Evolutionary conservation across 2,797 vertebrate species (phyloP).

Genomic region (Galaxias olidus): DNA sequence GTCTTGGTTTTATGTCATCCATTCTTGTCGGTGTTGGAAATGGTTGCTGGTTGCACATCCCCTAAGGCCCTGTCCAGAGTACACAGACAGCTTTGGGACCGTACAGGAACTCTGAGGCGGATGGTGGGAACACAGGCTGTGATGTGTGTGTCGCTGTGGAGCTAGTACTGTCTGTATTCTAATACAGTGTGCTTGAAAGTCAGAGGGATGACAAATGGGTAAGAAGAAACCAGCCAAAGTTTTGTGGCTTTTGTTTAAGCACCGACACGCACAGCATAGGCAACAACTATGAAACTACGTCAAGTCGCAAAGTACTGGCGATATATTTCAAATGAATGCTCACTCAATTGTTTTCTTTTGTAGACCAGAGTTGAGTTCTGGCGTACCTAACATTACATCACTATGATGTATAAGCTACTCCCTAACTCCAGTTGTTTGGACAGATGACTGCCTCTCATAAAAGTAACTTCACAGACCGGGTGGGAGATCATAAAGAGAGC

Average conservation of each 20-base stretch:
- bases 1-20: conserved; percentile 14
- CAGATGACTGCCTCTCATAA: conserved; percentile 64
- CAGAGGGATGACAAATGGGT: too few species aligned
- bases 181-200: too few species aligned
- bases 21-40: conserved; percentile 29
- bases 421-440: conserved; percentile 65
- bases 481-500: conserved; percentile 25
- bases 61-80: conserved; percentile 2
- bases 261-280: too few species aligned
- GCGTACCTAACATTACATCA: conserved; percentile 60
- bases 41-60: conserved; percentile 19
- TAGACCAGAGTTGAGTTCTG: conserved; percentile 11
- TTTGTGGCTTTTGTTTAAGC: too few species aligned
- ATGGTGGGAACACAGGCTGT: too few species aligned
- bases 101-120: background rate
- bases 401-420: conserved; percentile 51
- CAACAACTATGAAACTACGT: too few species aligned
- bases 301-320: too few species aligned
- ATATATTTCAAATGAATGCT: too few species aligned
- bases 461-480: conserved; percentile 63
- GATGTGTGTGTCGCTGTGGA: conserved; percentile 8
- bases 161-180: background rate
- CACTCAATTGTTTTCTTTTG: too few species aligned
- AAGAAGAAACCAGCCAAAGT: too few species aligned
- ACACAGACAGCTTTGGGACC: conserved; percentile 9